These are phyloP conservation scores for Clytia hemisphaerica DNA, from an alignment of 30 jellyfish, hydroid and myxozoan species.

Conservation along the genomic window DNA sequence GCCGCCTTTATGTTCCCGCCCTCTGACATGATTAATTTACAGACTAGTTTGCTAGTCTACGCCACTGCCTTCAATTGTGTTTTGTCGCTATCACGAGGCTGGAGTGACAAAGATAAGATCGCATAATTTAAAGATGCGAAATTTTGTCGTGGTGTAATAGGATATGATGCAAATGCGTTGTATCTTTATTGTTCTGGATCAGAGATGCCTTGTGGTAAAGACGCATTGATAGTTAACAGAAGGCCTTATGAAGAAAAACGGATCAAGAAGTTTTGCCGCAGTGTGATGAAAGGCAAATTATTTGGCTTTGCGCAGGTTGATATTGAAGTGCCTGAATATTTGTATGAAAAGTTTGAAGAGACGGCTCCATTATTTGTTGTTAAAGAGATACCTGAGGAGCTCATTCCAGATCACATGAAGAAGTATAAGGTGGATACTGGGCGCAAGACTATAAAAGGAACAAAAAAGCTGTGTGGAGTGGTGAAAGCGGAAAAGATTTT, in stretches of 20 bases:
- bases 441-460: slow-evolving; percentile 4
- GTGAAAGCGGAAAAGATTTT: slow-evolving; percentile 14
- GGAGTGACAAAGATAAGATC: slow-evolving; percentile 17
- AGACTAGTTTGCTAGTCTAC: no score
- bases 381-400: background rate
- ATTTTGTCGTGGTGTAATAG: slow-evolving; percentile 6
- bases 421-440: background rate
- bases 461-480: slow-evolving; percentile 10
- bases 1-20: no score
- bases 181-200: slow-evolving; percentile 23
- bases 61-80: no score
- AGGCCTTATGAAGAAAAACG: no score
- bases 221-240: no score
- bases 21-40: no score
- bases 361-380: slow-evolving; percentile 10
- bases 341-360: background rate
- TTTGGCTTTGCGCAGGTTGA: slow-evolving; percentile 6
- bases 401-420: slow-evolving; percentile 6
- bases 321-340: slow-evolving; percentile 1
- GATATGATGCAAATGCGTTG: slow-evolving; percentile 18
- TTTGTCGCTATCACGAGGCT: slow-evolving; percentile 11
- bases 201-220: slow-evolving; percentile 39
- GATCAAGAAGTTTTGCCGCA: background rate
- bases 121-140: slow-evolving; percentile 2
- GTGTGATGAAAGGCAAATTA: background rate